phyloP scores from a whole-genome alignment of 2,888 invertebrate species.

The Gandaritis pyraliata region DNA sequence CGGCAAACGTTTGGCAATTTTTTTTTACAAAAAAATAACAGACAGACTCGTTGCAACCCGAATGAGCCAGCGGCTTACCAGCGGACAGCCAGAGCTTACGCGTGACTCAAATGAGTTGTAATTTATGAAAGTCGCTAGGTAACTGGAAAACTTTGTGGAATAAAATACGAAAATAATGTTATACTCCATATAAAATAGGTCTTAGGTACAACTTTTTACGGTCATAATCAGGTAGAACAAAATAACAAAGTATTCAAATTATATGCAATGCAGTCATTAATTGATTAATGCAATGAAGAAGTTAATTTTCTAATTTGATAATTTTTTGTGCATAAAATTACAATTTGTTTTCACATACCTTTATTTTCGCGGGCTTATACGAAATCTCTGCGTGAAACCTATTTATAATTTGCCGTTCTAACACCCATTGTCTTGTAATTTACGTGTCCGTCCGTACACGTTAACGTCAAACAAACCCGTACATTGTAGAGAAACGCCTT shows the following conservation, averaged over 20 bases:
- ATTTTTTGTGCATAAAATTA: no score
- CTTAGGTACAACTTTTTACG: no score
- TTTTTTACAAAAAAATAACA: no score
- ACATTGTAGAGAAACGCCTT: conserved; percentile 23
- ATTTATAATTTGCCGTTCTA: conserved; percentile 17
- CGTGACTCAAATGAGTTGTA: background rate
- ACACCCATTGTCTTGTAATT: conserved; percentile 22
- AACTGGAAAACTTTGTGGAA: background rate
- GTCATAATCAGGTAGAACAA: no score
- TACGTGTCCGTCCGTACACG: conserved; percentile 17
- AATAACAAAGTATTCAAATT: no score
- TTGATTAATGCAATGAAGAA: no score
- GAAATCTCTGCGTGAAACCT: conserved; percentile 16
- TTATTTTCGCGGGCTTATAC: conserved; percentile 12
- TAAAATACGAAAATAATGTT: no score
- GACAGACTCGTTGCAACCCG: background rate
- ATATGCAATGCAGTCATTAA: background rate
- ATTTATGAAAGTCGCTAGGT: background rate
- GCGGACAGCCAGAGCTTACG: conserved; percentile 3
- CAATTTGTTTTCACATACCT: background rate
- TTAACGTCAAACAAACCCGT: conserved; percentile 20
- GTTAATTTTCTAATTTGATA: no score
- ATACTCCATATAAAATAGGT: no score
- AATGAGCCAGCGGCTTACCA: background rate
- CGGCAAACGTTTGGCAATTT: no score